Conservation (phyloP, 2,797 vertebrate species). For the Fistularia commersonii region DNA sequence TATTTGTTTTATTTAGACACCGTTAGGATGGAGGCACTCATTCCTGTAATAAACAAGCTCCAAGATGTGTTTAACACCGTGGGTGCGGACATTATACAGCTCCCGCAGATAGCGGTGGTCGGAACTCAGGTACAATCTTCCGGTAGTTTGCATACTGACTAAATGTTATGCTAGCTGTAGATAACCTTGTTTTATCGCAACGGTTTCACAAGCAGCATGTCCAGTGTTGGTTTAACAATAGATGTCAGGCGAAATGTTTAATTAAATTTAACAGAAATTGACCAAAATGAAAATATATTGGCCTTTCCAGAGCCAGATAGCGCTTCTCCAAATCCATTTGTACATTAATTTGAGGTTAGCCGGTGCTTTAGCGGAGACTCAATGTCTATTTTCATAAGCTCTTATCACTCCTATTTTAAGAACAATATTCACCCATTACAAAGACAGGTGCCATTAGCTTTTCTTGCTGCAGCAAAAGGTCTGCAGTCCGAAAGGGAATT, state of each 20-base stretch:
- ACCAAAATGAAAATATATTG: not conserved
- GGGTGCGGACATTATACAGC: conserved; percentile 92
- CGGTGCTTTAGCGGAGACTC: too few species aligned
- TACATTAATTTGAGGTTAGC: too few species aligned
- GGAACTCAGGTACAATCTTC: conserved; percentile 87
- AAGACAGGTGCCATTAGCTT: conserved; percentile 12
- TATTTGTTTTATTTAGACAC: not conserved
- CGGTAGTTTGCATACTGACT: conserved; percentile 16
- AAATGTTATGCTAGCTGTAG: conserved; percentile 25
- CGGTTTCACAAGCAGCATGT: not conserved
- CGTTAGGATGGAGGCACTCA: conserved; percentile 89
- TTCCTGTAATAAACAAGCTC: conserved; percentile 97
- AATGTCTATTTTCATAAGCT: conserved; percentile 4
- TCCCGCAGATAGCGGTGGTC: conserved; percentile 97
- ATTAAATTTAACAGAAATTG: not conserved
- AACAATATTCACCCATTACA: conserved; percentile 6
- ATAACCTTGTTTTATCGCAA: conserved; percentile 22
- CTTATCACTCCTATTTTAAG: conserved; percentile 31
- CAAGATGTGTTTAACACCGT: conserved; percentile 98
- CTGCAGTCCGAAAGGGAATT: too few species aligned
- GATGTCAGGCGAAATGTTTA: not conserved
- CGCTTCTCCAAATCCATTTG: too few species aligned
- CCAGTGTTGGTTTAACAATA: not conserved
- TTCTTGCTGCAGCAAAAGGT: not conserved
- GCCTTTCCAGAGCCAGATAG: too few species aligned